Conservation (phyloP, 1,140 invertebrate genomes). For the Bursaphelenchus mucronatus region DNA sequence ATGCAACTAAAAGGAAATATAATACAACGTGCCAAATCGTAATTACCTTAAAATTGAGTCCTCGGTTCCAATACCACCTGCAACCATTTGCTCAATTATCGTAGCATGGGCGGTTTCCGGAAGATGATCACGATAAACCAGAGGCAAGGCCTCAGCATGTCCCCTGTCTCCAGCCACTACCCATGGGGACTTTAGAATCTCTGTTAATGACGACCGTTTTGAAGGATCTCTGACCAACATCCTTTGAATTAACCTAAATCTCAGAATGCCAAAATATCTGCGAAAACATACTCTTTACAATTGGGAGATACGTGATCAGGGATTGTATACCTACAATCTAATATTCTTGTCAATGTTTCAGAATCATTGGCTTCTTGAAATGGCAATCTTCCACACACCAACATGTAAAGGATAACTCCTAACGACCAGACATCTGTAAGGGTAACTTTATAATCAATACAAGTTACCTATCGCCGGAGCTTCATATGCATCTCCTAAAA, state of each 20-base stretch:
- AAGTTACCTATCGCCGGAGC: constrained; percentile 63
- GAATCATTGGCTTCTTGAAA: constrained; percentile 99
- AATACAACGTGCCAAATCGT: neutral
- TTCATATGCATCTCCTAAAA: constrained; percentile 76
- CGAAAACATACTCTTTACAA: constrained; percentile 71
- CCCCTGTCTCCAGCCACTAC: constrained; percentile 63
- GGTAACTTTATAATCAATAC: constrained; percentile 17
- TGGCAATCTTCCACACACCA: constrained; percentile 90
- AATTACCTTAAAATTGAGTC: constrained; percentile 49
- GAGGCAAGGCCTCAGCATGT: constrained; percentile 69
- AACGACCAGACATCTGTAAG: constrained; percentile 88
- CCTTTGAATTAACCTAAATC: constrained; percentile 74
- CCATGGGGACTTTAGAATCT: constrained; percentile 87
- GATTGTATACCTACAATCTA: constrained; percentile 96
- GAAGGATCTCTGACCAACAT: constrained; percentile 90
- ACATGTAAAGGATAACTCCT: constrained; percentile 95
- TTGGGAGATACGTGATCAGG: constrained; percentile 79
- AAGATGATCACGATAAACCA: constrained; percentile 76
- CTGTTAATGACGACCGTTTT: constrained; percentile 77
- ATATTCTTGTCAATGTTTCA: constrained; percentile 97
- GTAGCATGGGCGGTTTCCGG: constrained; percentile 84
- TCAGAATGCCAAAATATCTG: constrained; percentile 24
- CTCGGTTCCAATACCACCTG: constrained; percentile 74
- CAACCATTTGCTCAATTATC: constrained; percentile 89
- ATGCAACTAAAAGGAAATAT: constrained; percentile 71